These are phyloP conservation scores for Cosmopolites sordidus DNA, from an alignment of 2,888 invertebrate genomes.

Conservation along the genomic window DNA sequence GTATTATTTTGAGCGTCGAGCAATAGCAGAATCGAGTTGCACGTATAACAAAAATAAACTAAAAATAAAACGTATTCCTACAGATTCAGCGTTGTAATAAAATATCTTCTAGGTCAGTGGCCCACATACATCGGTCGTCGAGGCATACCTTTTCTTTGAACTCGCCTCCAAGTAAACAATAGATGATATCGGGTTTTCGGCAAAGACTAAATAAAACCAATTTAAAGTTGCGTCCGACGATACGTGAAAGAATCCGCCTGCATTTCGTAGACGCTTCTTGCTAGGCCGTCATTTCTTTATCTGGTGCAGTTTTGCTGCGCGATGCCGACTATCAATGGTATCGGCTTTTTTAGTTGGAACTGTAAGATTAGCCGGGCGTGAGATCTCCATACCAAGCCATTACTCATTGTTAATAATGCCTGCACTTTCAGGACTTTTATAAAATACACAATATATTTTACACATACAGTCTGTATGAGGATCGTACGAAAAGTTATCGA, in stretches of 20 bases:
- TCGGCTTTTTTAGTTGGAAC: not conserved
- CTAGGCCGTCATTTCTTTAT: constrained; percentile 13
- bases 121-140: constrained; percentile 23
- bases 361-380: not conserved
- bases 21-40: too few species aligned
- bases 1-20: too few species aligned
- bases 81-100: constrained; percentile 23
- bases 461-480: too few species aligned
- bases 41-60: constrained; percentile 10
- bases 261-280: constrained; percentile 10
- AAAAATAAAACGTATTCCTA: constrained; percentile 22
- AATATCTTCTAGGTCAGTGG: constrained; percentile 24
- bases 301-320: not conserved
- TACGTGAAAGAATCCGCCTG: constrained; percentile 28
- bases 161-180: constrained; percentile 24
- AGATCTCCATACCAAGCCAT: not conserved
- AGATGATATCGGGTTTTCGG: constrained; percentile 28
- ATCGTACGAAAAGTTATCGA: too few species aligned
- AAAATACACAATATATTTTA: too few species aligned
- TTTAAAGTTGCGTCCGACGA: constrained; percentile 10
- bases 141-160: constrained; percentile 17
- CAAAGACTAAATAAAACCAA: constrained; percentile 18
- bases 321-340: too few species aligned
- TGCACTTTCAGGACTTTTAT: too few species aligned
- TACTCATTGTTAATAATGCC: too few species aligned